Percentiles rank a stretch among this genome's conserved stretches.
Evolutionary conservation across 2,797 vertebrate genomes (phyloP).

Genomic region (Enteromius trimaculatus): DNA sequence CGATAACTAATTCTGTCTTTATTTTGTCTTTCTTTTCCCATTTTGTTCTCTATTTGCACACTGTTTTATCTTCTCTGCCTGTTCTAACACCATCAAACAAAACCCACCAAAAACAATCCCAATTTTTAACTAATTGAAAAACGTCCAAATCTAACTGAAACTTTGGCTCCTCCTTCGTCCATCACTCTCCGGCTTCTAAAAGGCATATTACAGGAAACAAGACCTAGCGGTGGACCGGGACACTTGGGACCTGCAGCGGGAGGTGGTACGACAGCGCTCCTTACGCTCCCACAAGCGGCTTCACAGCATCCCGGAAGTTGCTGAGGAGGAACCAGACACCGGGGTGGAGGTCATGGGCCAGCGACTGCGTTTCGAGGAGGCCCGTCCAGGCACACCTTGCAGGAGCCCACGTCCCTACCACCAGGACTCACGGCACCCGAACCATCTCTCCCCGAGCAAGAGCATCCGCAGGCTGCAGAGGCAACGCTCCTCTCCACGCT

Average conservation of each 20-base stretch:
- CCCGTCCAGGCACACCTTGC: constrained; percentile 70
- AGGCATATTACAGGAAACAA: constrained; percentile 88
- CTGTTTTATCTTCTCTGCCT: constrained; percentile 80
- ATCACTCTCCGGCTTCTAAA: constrained; percentile 57
- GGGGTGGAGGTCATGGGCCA: constrained; percentile 74
- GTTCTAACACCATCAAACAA: constrained; percentile 78
- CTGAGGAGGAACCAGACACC: constrained; percentile 88
- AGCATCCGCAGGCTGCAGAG: constrained; percentile 72
- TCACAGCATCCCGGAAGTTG: constrained; percentile 97
- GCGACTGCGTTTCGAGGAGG: constrained; percentile 72
- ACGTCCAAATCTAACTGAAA: constrained; percentile 57
- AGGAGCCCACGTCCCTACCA: constrained; percentile 65
- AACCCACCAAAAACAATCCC: constrained; percentile 67
- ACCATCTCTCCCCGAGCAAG: constrained; percentile 70
- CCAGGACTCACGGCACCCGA: constrained; percentile 69
- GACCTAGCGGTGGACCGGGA: constrained; percentile 80
- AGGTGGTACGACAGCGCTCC: constrained; percentile 85
- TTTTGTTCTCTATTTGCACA: constrained; percentile 83
- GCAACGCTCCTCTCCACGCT: constrained; percentile 78
- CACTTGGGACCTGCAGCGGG: constrained; percentile 87
- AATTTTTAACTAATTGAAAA: constrained; percentile 55
- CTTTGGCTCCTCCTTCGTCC: constrained; percentile 33
- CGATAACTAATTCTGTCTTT: constrained; percentile 98
- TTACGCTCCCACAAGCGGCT: constrained; percentile 87
- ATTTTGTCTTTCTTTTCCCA: constrained; percentile 85